Evolutionary conservation across 2,888 invertebrate species (phyloP).

Genomic region (Halictus quadricinctus): DNA sequence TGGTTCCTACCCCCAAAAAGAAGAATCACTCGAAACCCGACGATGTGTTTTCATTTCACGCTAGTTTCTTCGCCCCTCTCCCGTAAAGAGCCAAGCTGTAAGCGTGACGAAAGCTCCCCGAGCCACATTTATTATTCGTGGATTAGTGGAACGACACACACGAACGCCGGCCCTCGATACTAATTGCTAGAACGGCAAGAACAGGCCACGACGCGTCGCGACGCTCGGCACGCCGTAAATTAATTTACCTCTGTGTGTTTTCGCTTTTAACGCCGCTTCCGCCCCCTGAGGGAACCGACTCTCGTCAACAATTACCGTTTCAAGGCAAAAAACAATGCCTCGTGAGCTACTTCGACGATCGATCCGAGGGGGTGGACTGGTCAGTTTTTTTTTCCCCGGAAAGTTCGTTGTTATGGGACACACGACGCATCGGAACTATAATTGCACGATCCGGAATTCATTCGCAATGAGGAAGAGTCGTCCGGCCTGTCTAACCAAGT

Average conservation of each 20-base stretch:
- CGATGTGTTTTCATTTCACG: conserved; percentile 64
- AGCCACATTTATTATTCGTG: conserved; percentile 60
- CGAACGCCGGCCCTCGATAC: conserved; percentile 60
- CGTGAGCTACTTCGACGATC: conserved; percentile 19
- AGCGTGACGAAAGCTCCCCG: conserved; percentile 49
- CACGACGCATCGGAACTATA: not conserved
- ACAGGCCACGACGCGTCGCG: conserved; percentile 34
- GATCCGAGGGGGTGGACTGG: not conserved
- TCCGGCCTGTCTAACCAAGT: not conserved
- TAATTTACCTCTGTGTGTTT: conserved; percentile 66
- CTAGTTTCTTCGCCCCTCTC: conserved; percentile 44
- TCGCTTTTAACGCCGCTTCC: conserved; percentile 57
- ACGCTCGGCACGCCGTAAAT: conserved; percentile 59
- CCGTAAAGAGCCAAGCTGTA: conserved; percentile 5
- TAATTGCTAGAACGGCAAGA: conserved; percentile 65
- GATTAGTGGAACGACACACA: conserved; percentile 64
- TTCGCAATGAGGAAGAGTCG: not conserved
- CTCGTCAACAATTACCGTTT: conserved; percentile 49
- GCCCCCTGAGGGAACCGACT: conserved; percentile 15
- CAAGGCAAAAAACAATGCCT: conserved; percentile 21
- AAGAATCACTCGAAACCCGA: conserved; percentile 37
- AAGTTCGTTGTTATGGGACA: not conserved
- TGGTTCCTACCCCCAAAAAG: not conserved
- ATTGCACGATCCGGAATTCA: conserved; percentile 10
- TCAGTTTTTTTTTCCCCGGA: not conserved